These are phyloP conservation scores for Lasioglossum villosulum DNA, from an alignment of 2,888 invertebrate genomes.

Conservation along the genomic window DNA sequence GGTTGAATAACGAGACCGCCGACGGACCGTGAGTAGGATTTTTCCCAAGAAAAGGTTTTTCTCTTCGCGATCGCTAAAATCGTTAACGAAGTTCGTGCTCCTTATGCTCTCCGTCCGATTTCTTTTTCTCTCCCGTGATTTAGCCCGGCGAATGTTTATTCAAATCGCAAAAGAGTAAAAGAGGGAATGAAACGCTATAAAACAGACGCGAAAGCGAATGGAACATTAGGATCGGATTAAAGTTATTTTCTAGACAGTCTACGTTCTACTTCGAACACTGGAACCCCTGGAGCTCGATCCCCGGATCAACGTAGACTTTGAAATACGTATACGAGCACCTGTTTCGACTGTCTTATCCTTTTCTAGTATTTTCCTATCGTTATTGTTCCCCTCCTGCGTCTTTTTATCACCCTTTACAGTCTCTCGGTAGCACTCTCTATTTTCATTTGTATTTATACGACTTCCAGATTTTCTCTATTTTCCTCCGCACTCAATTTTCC, in stretches of 20 bases:
- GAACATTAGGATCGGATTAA: conserved; percentile 42
- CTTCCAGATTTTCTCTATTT: no score
- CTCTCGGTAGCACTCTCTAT: no score
- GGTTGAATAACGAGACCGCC: not conserved
- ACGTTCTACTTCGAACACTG: not conserved
- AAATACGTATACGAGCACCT: conserved; percentile 44
- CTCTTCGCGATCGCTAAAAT: not conserved
- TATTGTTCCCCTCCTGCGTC: not conserved
- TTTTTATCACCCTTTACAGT: no score
- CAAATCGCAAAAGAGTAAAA: conserved; percentile 17
- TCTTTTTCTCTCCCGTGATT: not conserved
- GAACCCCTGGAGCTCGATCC: not conserved
- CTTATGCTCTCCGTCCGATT: not conserved
- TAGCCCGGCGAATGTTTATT: conserved; percentile 33
- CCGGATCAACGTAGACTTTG: conserved; percentile 41
- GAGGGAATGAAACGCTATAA: not conserved
- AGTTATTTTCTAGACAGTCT: conserved; percentile 54
- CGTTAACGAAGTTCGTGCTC: conserved; percentile 11
- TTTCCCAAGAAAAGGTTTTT: not conserved
- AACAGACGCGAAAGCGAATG: not conserved
- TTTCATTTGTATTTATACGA: no score
- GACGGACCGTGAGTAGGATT: conserved; percentile 32
- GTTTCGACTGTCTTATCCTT: not conserved
- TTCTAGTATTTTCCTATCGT: not conserved
- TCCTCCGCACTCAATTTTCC: no score